Conservation (phyloP, 2,113 vertebrate genomes). For the Callipepla squamata region DNA sequence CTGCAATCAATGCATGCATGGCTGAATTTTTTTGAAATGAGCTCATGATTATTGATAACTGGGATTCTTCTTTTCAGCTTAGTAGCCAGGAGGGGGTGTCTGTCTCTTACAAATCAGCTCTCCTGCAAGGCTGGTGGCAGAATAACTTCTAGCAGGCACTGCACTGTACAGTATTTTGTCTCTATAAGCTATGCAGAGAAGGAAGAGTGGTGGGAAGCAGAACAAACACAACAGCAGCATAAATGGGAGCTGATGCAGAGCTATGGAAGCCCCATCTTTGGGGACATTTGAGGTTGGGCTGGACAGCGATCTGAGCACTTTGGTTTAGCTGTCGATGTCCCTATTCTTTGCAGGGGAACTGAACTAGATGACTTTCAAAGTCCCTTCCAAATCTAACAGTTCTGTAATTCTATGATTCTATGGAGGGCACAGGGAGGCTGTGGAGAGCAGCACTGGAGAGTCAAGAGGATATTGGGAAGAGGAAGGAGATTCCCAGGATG, state of each 20-base stretch:
- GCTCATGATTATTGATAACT: neutral
- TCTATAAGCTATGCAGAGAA: neutral
- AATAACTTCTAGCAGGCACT: neutral
- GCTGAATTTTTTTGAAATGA: neutral
- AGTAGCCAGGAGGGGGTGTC: slow-evolving; percentile 53
- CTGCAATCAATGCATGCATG: neutral
- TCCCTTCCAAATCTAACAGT: too few species aligned
- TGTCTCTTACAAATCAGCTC: slow-evolving; percentile 6
- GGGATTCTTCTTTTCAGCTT: neutral
- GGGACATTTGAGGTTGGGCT: too few species aligned
- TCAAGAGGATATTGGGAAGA: neutral
- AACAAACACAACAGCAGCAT: accelerated
- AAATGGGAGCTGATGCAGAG: neutral
- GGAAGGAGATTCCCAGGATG: neutral
- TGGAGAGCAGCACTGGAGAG: accelerated
- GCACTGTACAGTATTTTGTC: neutral
- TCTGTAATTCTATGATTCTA: too few species aligned
- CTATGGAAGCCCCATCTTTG: neutral
- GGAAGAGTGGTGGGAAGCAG: neutral
- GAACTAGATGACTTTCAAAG: too few species aligned
- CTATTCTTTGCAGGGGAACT: too few species aligned
- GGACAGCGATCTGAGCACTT: too few species aligned
- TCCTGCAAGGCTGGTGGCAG: neutral
- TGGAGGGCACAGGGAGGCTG: neutral
- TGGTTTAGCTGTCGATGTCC: too few species aligned